Base-by-base conservation (phyloP, 2,113 vertebrate species). In the Corythornis cristatus region DNA sequence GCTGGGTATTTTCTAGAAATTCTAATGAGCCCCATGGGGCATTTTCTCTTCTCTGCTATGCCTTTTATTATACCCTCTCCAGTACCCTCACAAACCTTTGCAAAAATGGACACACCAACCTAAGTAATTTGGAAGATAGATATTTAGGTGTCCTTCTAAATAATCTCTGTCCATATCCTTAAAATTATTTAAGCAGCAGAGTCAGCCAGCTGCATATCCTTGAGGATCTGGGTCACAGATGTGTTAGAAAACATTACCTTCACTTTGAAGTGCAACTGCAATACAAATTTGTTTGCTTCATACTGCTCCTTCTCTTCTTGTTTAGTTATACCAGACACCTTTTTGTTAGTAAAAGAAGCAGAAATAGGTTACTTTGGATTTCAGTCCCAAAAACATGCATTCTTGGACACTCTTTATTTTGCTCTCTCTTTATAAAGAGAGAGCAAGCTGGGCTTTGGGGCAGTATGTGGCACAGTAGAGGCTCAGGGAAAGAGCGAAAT, bases 241-340 rank as follows among this genome's bases (percentile, higher is more conserved):
- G 31, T 78, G 42, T 92, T 75, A 87, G 67, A 88, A 94, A 85
- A 79, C 29, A 15, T 80, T 70, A 37, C 79, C 50, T 87, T 83
- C 31, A 11, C 82, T 96, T 88, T 88, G 75, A 95, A 89, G 79
- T 77, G 25, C 64, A 48, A 71, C 37, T 80, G 88, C 82, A 86
- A 19, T 77, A 48, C 48, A 80, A 71, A 86, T 81, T 62, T 64
- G 2, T 58, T 89, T 76, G 46, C 46, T 89, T 87, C 66, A 31
- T 70, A 60, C 88, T 77, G 46, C 58, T 91, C 5, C 16, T 77
- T 86, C 29, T 22, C 26, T 66, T 70, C 15, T 23, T 86, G 16
- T 25, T 80, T 83, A 65, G 89, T 90, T 89, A 23, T 65, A 56
- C 4, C 61, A 75, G 43, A 68, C 31, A 72, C 5, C 3, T 62